phyloP scores from a whole-genome alignment of 2,797 vertebrate species.

The Gymnoscopelus microlampas region DNA sequence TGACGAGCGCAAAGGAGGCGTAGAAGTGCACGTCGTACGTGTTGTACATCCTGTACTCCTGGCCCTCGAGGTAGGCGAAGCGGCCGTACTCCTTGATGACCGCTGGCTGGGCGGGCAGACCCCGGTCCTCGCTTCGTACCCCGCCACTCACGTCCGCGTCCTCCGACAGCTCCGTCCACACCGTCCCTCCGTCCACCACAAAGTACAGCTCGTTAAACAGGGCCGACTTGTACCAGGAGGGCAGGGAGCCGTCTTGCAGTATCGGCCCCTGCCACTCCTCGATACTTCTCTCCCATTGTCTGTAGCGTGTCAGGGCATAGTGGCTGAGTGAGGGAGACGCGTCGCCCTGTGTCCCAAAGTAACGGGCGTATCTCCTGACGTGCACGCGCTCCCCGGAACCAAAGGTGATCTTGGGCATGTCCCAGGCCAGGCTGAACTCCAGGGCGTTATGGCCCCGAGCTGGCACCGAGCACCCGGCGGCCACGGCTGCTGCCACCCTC shows the following conservation, averaged over 20 bases:
- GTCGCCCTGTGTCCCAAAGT: slow-evolving; percentile 84
- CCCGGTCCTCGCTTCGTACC: slow-evolving; percentile 68
- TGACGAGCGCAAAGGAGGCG: slow-evolving; percentile 94
- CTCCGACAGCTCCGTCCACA: slow-evolving; percentile 90
- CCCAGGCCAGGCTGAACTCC: slow-evolving; percentile 93
- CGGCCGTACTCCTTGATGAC: slow-evolving; percentile 89
- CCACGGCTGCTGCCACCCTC: slow-evolving; percentile 88
- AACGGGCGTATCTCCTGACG: slow-evolving; percentile 89
- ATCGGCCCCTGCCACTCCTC: slow-evolving; percentile 90
- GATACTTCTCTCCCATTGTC: slow-evolving; percentile 89
- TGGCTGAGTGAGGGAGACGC: slow-evolving; percentile 86
- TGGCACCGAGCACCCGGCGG: slow-evolving; percentile 79
- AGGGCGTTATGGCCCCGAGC: slow-evolving; percentile 75
- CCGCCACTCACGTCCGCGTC: slow-evolving; percentile 77
- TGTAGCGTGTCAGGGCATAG: slow-evolving; percentile 85
- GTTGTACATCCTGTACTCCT: slow-evolving; percentile 99
- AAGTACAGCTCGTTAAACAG: slow-evolving; percentile 98
- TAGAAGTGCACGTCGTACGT: slow-evolving; percentile 98
- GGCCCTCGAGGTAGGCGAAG: slow-evolving; percentile 96
- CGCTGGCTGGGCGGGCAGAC: slow-evolving; percentile 83
- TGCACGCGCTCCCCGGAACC: slow-evolving; percentile 88
- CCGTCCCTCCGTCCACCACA: slow-evolving; percentile 91
- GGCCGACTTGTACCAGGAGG: slow-evolving; percentile 96
- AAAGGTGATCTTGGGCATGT: slow-evolving; percentile 93
- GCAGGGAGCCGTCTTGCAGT: slow-evolving; percentile 88